Evolutionary conservation across 2,797 vertebrate genomes (phyloP), one percentile per base, ranked within the genome.

Genomic region (Macroramphosus scolopax): DNA sequence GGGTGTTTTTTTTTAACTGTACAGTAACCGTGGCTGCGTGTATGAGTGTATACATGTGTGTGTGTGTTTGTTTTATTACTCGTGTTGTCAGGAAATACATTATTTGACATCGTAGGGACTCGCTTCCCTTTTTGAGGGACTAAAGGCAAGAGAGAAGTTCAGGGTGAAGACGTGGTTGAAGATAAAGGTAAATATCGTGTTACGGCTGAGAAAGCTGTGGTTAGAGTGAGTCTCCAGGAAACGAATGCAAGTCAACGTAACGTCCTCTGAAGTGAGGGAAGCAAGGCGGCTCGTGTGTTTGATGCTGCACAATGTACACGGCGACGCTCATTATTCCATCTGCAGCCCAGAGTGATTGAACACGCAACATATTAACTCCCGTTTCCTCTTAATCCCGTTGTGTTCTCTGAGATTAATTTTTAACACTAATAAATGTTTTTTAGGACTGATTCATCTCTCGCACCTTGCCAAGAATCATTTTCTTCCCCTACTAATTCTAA

Each of bases 391-490:
- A 83, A 88, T 88, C 82, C 81, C 77, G 83, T 88, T 88, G 81
- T 88, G 82, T 76, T 87, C 67, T 42, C 61, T 28, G 65, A 85
- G 87, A 89, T 88, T 90, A 89, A 89, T 88, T 83, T 80, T 63
- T 68, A 86, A 82, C 83, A 86, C 83, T 90, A 90, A 89, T 89
- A 86, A 89, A 88, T 53, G 58, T 84, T 92, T 89, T 72, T 67
- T 50, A 80, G 69, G 84, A 84, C 83, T 89, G 89, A 91, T 91
- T 91, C 87, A 90, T 87, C 87, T 83, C 86, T 87, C 61, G 77
- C 83, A 89, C 88, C 88, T 89, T 88, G 87, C 88, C 88, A 89
- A 88, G 85, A 90, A 89, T 86, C 71, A 60, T 85, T 84, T 80
- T 82, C 87, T 80, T 83, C 82, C 78, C 77, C 80, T 72, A 72